Base-by-base conservation (phyloP, 2,113 vertebrate species). In the Shinisaurus crocodilurus region DNA sequence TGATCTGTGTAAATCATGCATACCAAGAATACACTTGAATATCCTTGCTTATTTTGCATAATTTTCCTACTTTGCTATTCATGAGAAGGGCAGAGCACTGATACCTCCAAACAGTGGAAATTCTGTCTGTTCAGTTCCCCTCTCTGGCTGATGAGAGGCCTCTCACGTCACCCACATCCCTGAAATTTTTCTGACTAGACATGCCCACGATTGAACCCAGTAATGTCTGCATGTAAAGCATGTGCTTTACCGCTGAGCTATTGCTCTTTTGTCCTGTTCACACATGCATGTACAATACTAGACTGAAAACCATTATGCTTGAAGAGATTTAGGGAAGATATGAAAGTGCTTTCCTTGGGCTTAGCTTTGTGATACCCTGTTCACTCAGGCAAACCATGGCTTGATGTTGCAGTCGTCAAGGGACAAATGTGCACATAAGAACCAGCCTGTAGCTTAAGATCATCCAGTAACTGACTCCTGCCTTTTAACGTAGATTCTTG, bases 341-440 rank as follows among this genome's bases (percentile, higher is more conserved):
- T 1, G 7, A 20, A 16, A 37, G 10, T 20, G 2, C 29, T 34
- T 4, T 81, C 1, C 6, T 0, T 50, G 13, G 48, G 79, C 12
- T 81, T 40, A 10, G 25, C 9, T 43, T 43, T 65, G 23, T 40
- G 8, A 43, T 40, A 57, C 54, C 23, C 34, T 43, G 9, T 67
- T 67, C 37, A 29, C 57, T 5, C 50, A 50, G 90, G 65, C 88
- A 94, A 95, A 92, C 60, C 80, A 74, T 90, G 92, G 37, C 81
- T 48, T 86, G 69, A 25, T n/a, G n/a, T 70, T 83, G 54, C 8
- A 32, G 6, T 65, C 29, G 34, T 37, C 23, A 69, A 0, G 12
- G 12, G 60, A 43, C 40, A 37, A 63, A 63, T 65, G 57, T 65
- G 4, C 20, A 37, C 27, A 5, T 34, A 34, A 20, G 40, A 9